phyloP scores from a whole-genome alignment of 2,797 vertebrate species.

The Tinamus major region DNA sequence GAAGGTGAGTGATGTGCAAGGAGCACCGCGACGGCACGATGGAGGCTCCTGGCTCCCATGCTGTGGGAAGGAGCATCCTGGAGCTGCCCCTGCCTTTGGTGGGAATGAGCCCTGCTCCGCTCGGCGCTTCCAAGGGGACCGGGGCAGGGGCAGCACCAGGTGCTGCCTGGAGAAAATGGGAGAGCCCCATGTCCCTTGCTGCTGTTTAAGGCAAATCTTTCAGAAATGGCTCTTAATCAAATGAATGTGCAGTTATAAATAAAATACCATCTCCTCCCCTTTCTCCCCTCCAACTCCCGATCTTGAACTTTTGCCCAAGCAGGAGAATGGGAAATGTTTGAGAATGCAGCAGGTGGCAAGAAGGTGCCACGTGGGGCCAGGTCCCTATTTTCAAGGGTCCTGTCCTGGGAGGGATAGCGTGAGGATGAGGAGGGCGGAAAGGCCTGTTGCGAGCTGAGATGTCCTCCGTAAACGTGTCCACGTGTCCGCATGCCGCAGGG shows the following conservation, averaged over 20 bases:
- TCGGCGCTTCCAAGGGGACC: not conserved
- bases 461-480: not conserved
- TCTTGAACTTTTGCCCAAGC: not conserved
- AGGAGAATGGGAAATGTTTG: not conserved
- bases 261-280: conserved; percentile 19
- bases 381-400: not conserved
- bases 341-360: rapidly evolving
- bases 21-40: not conserved
- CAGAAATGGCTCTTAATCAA: conserved; percentile 54
- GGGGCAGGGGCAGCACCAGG: not conserved
- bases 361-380: not conserved
- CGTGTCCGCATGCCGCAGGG: rapidly evolving
- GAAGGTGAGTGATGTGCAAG: not conserved
- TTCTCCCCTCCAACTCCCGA: not conserved
- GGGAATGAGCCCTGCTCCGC: not conserved
- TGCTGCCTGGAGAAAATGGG: not conserved
- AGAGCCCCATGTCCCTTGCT: not conserved
- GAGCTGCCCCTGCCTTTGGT: not conserved
- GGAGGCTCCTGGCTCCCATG: not conserved
- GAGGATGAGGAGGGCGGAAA: not conserved
- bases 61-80: not conserved
- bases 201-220: conserved; percentile 28
- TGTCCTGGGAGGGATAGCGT: not conserved
- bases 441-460: not conserved
- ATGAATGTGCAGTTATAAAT: conserved; percentile 39